Base-by-base conservation (phyloP, 2,888 invertebrate genomes). In the Melanophora roralis region DNA sequence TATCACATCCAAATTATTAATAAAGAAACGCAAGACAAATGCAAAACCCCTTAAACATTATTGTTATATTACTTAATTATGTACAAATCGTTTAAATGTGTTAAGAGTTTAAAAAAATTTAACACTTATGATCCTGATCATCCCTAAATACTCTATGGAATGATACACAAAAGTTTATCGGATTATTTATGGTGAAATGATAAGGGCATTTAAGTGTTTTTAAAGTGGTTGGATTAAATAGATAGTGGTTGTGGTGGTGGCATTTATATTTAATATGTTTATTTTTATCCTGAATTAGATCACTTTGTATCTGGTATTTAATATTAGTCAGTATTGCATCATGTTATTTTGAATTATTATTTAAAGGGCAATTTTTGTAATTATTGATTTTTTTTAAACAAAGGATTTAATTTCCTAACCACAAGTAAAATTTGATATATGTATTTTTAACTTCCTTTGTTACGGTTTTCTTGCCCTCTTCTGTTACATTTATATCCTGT, bases 211-310 rank as follows among this genome's bases (percentile, higher is more conserved):
- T 45, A 8, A 72, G 16, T 45, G 51, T 62, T 23, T 9, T 14
- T 23, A 45, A 21, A 38, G 55, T n/a, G 21, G 59, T 57, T 43
- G 38, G 34, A 19, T 51, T 47, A 9, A 23, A 45, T 36, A 16
- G 36, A 47, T 65, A 38, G 47, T 55, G 36, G 12, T 23, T 71
- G 34, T 47, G 67, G 40, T 49, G 73, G 67, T 55, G 45, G 55
- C 23, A 57, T 62, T 43, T 51, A 38, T 62, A 19, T 64, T 57
- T 60, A n/a, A n/a, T n/a, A n/a, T n/a, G n/a, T 65, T 69, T 81
- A 47, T 51, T 57, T 57, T 69, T 80, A 73, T 75, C 75, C 69
- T 72, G 27, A 34, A 67, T 77, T 68, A 81, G 47, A 51, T 69
- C 38, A 57, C 67, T 21, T 59, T 74, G 75, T 59, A 79, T 79